Evolutionary conservation across 2,888 invertebrate species (phyloP), one percentile per base, ranked within the genome.

Genomic region (Oligia latruncula): DNA sequence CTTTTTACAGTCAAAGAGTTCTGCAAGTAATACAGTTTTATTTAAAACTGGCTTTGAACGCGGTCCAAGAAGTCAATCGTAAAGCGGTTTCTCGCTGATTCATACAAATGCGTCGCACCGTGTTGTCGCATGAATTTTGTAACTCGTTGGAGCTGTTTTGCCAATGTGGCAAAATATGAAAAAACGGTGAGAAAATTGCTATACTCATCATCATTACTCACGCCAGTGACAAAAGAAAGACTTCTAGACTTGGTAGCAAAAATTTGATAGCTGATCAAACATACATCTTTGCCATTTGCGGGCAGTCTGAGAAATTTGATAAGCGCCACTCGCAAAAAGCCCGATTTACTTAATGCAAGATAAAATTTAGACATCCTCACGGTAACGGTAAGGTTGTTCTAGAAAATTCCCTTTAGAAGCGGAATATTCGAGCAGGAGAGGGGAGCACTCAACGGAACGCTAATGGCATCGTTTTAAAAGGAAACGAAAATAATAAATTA

Each of bases 401-500:
- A 92, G 91, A 92, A 92, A 92, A 90, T 93, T 93, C 91, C 83
- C 90, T 91, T 93, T 91, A 88, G 89, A 90, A 92, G 91, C 88
- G 91, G 90, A 93, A 94, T 93, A 93, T 95, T 93, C 91, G 92
- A 93, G 92, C 92, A 80, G 91, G 86, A 79, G 91, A 90, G 90
- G 87, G 90, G 88, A 94, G 94, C 95, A 94, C 95, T 95, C 94
- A 92, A 86, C 92, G 90, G 87, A 90, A 88, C 93, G 92, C 93
- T 96, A 95, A 96, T 95, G 95, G 95, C 93, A 85, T 92, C 93
- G 92, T 93, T 95, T 95, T 95, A 92, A 93, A 94, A 94, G 94
- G 94, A 94, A 95, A 94, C 92, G 94, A 95, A 95, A 95, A 95
- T 95, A 95, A 96, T 95, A 95, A 95, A 94, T 95, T 95, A 95